Conservation (phyloP, 2,888 invertebrate genomes). For the Oligia fasciuncula region DNA sequence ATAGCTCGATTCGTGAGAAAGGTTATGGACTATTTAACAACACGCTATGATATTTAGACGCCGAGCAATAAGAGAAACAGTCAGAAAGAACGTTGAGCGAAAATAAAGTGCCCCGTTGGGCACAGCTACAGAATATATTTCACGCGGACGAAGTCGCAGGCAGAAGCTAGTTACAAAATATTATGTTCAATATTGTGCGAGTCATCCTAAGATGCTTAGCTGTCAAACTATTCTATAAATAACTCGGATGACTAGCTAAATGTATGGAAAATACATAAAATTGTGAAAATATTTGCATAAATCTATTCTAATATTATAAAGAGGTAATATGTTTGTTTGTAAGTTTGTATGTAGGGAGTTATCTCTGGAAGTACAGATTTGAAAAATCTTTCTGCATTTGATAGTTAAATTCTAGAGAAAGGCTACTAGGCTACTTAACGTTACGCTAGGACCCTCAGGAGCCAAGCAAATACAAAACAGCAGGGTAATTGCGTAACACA, state of each 20-base stretch:
- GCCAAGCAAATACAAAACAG: too few species aligned
- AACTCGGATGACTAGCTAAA: constrained; percentile 22
- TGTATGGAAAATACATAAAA: constrained; percentile 21
- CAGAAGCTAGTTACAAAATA: neutral
- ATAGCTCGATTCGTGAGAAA: neutral
- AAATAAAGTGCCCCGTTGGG: too few species aligned
- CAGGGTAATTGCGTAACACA: too few species aligned
- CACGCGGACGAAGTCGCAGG: too few species aligned
- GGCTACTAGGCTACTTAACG: too few species aligned
- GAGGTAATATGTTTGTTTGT: too few species aligned
- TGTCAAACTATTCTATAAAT: constrained; percentile 18
- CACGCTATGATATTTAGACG: neutral
- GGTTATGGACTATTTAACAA: neutral
- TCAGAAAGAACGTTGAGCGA: neutral
- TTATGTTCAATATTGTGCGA: neutral
- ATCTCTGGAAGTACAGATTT: too few species aligned
- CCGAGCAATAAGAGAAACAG: neutral
- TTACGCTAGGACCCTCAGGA: too few species aligned
- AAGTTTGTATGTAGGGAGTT: too few species aligned
- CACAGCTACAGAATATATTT: too few species aligned
- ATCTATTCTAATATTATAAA: neutral
- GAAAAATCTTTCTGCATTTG: too few species aligned
- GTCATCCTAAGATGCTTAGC: constrained; percentile 2
- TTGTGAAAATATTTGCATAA: constrained; percentile 25
- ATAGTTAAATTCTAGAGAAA: neutral